These are phyloP conservation scores for Scaptomyza parva DNA, from an alignment of 2,888 invertebrate genomes.

Conservation along the genomic window DNA sequence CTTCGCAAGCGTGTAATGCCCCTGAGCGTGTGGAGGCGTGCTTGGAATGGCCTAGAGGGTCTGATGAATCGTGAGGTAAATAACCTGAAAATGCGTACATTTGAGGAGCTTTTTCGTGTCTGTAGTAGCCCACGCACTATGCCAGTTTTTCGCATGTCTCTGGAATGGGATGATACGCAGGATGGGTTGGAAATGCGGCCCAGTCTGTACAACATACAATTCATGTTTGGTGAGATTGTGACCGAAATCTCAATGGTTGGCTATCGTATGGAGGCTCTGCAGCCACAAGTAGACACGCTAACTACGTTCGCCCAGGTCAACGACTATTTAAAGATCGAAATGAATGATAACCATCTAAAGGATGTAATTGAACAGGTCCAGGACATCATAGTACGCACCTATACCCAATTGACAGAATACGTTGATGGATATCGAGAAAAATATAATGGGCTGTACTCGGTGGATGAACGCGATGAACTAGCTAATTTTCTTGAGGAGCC, in stretches of 20 bases:
- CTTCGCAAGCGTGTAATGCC: constrained; percentile 78
- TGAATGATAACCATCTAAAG: constrained; percentile 87
- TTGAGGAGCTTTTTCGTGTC: constrained; percentile 87
- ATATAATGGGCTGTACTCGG: constrained; percentile 86
- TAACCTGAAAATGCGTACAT: constrained; percentile 88
- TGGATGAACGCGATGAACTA: constrained; percentile 85
- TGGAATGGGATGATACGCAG: constrained; percentile 68
- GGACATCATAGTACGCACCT: constrained; percentile 86
- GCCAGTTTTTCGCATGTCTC: constrained; percentile 87
- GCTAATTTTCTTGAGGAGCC: constrained; percentile 85
- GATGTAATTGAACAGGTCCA: constrained; percentile 86
- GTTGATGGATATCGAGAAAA: constrained; percentile 86
- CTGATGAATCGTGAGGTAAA: constrained; percentile 88
- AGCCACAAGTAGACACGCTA: constrained; percentile 82
- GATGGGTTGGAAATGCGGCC: constrained; percentile 86
- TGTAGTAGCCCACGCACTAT: constrained; percentile 86
- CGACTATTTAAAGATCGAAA: constrained; percentile 86
- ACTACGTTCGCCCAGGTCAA: constrained; percentile 42
- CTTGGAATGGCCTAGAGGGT: constrained; percentile 85
- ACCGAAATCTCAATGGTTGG: constrained; percentile 86
- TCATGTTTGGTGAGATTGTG: constrained; percentile 87
- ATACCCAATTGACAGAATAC: constrained; percentile 87
- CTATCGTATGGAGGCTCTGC: constrained; percentile 87
- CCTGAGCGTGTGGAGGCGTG: constrained; percentile 72
- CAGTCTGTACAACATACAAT: constrained; percentile 86